Percentiles rank a stretch among this genome's conserved stretches.
These are phyloP conservation scores for Ethmia dodecea DNA, from an alignment of 2,888 invertebrate genomes.

Conservation along the genomic window DNA sequence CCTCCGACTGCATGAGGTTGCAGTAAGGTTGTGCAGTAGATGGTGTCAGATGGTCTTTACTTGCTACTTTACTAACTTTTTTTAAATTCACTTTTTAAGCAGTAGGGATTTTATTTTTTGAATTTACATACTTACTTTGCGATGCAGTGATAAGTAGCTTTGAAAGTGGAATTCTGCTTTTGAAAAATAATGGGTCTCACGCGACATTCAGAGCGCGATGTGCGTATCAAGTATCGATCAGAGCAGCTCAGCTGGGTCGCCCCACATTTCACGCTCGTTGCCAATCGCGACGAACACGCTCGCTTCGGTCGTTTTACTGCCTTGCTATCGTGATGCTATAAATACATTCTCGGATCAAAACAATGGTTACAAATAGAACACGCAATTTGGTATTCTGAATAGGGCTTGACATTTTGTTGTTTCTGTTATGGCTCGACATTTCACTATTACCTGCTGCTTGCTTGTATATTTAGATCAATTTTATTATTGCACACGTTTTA, in stretches of 20 bases:
- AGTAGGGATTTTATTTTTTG: too few species aligned
- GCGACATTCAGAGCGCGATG: conserved; percentile 58
- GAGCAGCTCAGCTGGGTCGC: conserved; percentile 57
- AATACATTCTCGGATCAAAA: background rate
- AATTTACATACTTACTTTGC: too few species aligned
- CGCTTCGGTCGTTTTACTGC: conserved; percentile 30
- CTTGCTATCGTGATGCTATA: conserved; percentile 14
- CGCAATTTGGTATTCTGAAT: conserved; percentile 27
- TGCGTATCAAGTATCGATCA: conserved; percentile 71
- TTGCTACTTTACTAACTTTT: too few species aligned
- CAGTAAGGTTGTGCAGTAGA: too few species aligned
- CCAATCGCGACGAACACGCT: conserved; percentile 47
- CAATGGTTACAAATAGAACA: conserved; percentile 26
- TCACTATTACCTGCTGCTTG: conserved; percentile 1
- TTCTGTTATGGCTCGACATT: conserved; percentile 21
- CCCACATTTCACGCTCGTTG: conserved; percentile 63
- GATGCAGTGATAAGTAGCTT: too few species aligned
- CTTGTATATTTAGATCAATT: too few species aligned
- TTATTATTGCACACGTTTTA: too few species aligned
- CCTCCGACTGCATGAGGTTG: too few species aligned
- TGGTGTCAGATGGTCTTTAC: too few species aligned
- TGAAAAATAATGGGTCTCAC: too few species aligned
- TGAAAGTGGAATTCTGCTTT: too few species aligned
- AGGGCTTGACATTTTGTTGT: conserved; percentile 28
- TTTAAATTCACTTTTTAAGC: too few species aligned